Conservation (phyloP, 2,797 vertebrate genomes). For the Anolis apletophallus region DNA sequence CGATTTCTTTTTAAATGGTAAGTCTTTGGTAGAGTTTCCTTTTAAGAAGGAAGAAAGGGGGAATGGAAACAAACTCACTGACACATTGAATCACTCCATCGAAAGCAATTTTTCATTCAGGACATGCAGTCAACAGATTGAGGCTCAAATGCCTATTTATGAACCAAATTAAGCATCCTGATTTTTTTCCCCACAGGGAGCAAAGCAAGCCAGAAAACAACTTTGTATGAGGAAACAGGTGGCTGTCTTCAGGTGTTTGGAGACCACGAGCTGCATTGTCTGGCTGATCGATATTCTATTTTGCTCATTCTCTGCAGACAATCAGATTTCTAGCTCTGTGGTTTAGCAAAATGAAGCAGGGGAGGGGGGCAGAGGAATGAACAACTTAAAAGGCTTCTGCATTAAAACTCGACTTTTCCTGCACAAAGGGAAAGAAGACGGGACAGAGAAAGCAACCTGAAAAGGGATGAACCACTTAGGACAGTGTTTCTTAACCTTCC, state of each 20-base stretch:
- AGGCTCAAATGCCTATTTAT: conserved; percentile 4
- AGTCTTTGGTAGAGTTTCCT: not conserved
- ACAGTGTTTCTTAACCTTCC: too few relatives aligned
- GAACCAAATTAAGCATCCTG: conserved; percentile 4
- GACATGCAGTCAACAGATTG: conserved; percentile 2
- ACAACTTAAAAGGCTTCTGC: not conserved
- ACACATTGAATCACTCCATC: not conserved
- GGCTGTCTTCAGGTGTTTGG: not conserved
- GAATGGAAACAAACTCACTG: not conserved
- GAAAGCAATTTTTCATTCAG: conserved; percentile 6
- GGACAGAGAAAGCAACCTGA: too few relatives aligned
- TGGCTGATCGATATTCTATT: not conserved
- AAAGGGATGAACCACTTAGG: too few relatives aligned
- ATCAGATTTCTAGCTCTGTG: not conserved
- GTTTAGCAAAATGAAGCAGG: too few relatives aligned
- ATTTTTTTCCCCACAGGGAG: not conserved
- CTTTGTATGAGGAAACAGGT: not conserved
- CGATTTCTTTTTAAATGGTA: not conserved
- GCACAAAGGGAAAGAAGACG: not conserved
- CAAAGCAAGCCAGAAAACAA: not conserved
- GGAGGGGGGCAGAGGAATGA: too few relatives aligned
- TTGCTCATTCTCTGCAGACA: not conserved
- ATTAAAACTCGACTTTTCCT: not conserved
- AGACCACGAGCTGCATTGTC: too few relatives aligned
- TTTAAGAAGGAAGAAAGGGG: not conserved